Conservation (phyloP, 1,140 invertebrate genomes). For the Chironomus tepperi region DNA sequence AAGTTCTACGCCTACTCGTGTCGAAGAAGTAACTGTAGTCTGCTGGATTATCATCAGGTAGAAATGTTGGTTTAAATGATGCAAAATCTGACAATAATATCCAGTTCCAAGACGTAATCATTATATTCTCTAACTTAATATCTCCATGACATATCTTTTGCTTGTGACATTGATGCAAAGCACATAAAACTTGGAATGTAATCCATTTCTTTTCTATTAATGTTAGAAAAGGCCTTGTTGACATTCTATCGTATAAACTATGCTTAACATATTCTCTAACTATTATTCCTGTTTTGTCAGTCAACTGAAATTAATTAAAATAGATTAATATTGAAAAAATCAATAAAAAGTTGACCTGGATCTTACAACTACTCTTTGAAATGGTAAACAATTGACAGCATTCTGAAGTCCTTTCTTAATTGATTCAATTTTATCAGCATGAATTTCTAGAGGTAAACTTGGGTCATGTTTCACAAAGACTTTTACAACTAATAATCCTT, state of each 20-base stretch:
- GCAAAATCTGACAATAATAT: slow-evolving; percentile 95
- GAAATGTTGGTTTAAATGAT: slow-evolving; percentile 93
- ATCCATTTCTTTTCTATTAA: slow-evolving; percentile 97
- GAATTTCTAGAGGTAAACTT: slow-evolving; percentile 71
- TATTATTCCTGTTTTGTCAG: slow-evolving; percentile 86
- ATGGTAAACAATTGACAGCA: slow-evolving; percentile 87
- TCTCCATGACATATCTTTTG: slow-evolving; percentile 93
- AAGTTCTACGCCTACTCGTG: slow-evolving; percentile 83
- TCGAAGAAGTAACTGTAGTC: slow-evolving; percentile 99
- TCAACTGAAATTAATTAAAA: slow-evolving; percentile 49
- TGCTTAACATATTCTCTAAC: slow-evolving; percentile 94
- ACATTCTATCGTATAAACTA: slow-evolving; percentile 95
- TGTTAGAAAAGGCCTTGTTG: slow-evolving; percentile 91
- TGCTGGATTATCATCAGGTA: slow-evolving; percentile 96
- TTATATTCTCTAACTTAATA: slow-evolving; percentile 96
- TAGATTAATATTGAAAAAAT: background rate
- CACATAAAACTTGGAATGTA: slow-evolving; percentile 94
- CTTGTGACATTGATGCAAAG: slow-evolving; percentile 87
- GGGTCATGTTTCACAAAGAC: slow-evolving; percentile 97
- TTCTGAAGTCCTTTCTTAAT: slow-evolving; percentile 69
- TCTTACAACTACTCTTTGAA: slow-evolving; percentile 74
- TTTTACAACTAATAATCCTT: slow-evolving; percentile 78
- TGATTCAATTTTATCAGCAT: slow-evolving; percentile 76
- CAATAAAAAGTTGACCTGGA: background rate
- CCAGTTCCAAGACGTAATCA: slow-evolving; percentile 97